Evolutionary conservation across 2,113 vertebrate species (phyloP).

Genomic region (Tricholaema leucomelas): DNA sequence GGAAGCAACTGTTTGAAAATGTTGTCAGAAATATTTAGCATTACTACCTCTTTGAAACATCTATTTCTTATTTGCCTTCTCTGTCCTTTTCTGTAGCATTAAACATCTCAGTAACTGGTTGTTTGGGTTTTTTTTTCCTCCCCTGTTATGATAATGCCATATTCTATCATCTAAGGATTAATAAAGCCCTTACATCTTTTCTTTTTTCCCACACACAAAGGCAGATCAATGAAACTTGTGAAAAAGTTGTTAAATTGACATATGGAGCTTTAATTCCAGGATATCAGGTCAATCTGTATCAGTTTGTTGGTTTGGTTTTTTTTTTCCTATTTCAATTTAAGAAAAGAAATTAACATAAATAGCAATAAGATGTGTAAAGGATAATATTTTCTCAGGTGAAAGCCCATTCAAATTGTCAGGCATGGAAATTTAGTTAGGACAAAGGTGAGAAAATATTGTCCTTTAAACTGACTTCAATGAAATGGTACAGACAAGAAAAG

Average conservation of each 20-base stretch:
- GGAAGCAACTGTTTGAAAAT: not conserved
- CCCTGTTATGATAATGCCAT: not conserved
- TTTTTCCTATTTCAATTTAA: not conserved
- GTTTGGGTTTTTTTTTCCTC: not conserved
- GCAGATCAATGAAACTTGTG: not conserved
- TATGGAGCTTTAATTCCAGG: not conserved
- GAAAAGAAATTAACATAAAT: not conserved
- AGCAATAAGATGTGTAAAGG: not conserved
- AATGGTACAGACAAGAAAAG: not conserved
- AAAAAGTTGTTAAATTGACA: not conserved
- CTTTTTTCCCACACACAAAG: not conserved
- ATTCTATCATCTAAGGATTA: not conserved
- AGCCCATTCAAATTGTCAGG: not conserved
- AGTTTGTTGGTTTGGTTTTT: no score
- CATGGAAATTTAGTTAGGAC: not conserved
- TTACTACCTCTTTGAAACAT: not conserved
- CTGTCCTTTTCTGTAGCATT: not conserved
- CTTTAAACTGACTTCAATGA: not conserved
- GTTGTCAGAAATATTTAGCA: not conserved
- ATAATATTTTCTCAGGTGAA: not conserved
- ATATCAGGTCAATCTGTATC: no score
- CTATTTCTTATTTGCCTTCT: not conserved
- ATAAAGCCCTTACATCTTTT: not conserved
- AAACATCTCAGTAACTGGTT: not conserved
- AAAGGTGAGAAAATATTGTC: not conserved